phyloP scores from a whole-genome alignment of 2,888 invertebrate genomes.

The Melieria crassipennis region DNA sequence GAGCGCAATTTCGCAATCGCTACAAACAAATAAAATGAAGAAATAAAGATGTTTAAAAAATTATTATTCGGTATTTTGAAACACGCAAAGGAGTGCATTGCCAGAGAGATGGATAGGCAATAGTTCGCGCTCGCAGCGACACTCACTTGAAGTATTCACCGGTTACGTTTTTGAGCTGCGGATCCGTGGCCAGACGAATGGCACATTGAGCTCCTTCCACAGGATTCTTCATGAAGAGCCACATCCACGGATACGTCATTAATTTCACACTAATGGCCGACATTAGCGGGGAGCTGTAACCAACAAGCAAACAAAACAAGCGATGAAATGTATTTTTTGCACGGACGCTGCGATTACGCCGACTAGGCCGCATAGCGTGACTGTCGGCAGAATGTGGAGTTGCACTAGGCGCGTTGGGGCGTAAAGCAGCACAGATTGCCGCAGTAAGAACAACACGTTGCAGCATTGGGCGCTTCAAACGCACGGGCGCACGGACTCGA shows the following conservation, averaged over 20 bases:
- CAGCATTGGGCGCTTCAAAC: too few relatives aligned
- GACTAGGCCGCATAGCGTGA: too few relatives aligned
- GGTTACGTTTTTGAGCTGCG: conserved; percentile 69
- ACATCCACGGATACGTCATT: conserved; percentile 74
- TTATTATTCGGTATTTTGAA: background rate
- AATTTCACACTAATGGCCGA: conserved; percentile 68
- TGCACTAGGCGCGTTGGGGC: too few relatives aligned
- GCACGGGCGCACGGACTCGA: too few relatives aligned
- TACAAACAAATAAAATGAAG: conserved; percentile 52
- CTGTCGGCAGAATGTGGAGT: too few relatives aligned
- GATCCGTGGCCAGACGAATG: conserved; percentile 73
- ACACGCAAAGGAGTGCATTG: background rate
- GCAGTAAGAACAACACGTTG: too few relatives aligned
- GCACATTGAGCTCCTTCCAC: conserved; percentile 76
- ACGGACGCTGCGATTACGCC: too few relatives aligned
- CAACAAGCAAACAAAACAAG: conserved; percentile 14
- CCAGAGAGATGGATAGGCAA: background rate
- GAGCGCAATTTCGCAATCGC: conserved; percentile 70
- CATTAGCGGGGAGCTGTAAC: conserved; percentile 64
- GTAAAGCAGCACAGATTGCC: too few relatives aligned
- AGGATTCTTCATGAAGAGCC: conserved; percentile 75
- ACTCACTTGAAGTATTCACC: conserved; percentile 77
- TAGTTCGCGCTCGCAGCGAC: background rate
- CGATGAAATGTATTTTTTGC: too few relatives aligned
- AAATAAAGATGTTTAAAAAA: background rate